Percentiles rank a stretch among this genome's conserved stretches.
These are phyloP conservation scores for Peromyscus maniculatus DNA, from an alignment of 2,113 vertebrate genomes.

Conservation along the genomic window DNA sequence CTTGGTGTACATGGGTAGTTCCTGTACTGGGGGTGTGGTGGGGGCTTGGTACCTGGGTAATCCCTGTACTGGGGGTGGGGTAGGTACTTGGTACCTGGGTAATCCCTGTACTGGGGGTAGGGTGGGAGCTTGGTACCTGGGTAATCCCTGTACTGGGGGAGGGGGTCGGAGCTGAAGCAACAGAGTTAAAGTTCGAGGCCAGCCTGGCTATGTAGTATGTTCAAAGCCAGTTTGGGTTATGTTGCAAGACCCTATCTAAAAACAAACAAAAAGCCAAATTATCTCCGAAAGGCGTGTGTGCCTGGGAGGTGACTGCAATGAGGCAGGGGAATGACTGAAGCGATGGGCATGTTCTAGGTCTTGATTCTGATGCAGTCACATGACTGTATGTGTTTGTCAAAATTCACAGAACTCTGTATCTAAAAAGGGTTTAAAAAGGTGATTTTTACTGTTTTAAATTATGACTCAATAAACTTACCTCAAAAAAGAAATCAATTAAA, in stretches of 20 bases:
- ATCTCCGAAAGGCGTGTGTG: not conserved
- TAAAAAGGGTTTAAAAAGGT: not conserved
- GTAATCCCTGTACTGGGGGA: not conserved
- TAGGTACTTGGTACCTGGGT: too few species aligned
- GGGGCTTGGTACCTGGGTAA: too few species aligned
- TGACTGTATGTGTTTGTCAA: not conserved
- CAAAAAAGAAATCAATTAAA: not conserved
- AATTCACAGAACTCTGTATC: not conserved
- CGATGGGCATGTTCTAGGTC: not conserved
- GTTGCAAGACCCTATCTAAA: not conserved
- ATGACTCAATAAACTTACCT: not conserved
- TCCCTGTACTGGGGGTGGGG: too few species aligned
- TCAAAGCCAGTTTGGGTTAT: not conserved
- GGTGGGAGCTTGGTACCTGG: too few species aligned
- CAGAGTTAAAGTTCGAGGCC: not conserved
- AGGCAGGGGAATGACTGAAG: not conserved
- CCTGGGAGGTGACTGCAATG: not conserved
- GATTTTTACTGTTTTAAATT: conserved; percentile 4
- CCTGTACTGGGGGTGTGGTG: too few species aligned
- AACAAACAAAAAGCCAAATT: not conserved
- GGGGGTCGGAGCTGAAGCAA: too few species aligned
- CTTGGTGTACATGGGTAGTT: not conserved
- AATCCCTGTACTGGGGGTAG: not conserved
- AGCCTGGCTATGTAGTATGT: not conserved
- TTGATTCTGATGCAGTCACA: conserved; percentile 30